A percentile compares a stretch with the other conserved stretches of the same genome.
phyloP scores from a whole-genome alignment of 2,888 invertebrate genomes.

The Acanthococcus lagerstroemiae region DNA sequence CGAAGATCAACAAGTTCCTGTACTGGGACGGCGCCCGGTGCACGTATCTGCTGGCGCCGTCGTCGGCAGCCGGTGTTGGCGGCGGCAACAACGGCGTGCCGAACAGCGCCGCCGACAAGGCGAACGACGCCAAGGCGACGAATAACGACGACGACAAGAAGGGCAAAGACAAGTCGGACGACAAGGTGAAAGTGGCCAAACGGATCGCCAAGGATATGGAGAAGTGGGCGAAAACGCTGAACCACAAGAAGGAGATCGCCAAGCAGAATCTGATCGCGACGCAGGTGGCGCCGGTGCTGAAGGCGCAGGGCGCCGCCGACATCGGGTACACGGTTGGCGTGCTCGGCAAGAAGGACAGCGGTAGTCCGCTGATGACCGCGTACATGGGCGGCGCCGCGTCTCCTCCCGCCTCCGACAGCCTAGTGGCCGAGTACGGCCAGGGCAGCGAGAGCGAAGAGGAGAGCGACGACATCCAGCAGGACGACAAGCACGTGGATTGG shows the following conservation, averaged over 20 bases:
- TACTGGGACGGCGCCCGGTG: conserved; percentile 75
- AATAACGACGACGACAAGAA: conserved; percentile 48
- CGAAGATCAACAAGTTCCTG: conserved; percentile 78
- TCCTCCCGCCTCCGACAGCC: conserved; percentile 34
- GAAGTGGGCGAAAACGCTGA: conserved; percentile 92
- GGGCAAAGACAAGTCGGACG: conserved; percentile 52
- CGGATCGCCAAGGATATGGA: conserved; percentile 94
- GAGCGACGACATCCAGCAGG: conserved; percentile 53
- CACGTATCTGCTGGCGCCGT: conserved; percentile 43
- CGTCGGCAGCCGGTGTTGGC: conserved; percentile 3
- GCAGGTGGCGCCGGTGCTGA: conserved; percentile 44
- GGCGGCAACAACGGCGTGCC: conserved; percentile 33
- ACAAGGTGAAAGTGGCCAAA: conserved; percentile 93
- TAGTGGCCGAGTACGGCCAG: conserved; percentile 70
- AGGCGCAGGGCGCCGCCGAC: conserved; percentile 53
- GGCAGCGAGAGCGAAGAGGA: conserved; percentile 54
- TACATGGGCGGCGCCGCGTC: conserved; percentile 24
- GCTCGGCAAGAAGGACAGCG: conserved; percentile 56
- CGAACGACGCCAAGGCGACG: conserved; percentile 38
- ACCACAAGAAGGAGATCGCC: conserved; percentile 79
- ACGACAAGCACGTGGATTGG: conserved; percentile 60
- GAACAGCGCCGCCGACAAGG: conserved; percentile 37
- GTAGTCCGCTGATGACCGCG: conserved; percentile 27
- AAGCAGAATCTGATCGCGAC: conserved; percentile 39
- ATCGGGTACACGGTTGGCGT: conserved; percentile 72